Evolutionary conservation across 2,113 vertebrate genomes (phyloP), one percentile per base, ranked within the genome.

Genomic region (Vireo altiloquus): DNA sequence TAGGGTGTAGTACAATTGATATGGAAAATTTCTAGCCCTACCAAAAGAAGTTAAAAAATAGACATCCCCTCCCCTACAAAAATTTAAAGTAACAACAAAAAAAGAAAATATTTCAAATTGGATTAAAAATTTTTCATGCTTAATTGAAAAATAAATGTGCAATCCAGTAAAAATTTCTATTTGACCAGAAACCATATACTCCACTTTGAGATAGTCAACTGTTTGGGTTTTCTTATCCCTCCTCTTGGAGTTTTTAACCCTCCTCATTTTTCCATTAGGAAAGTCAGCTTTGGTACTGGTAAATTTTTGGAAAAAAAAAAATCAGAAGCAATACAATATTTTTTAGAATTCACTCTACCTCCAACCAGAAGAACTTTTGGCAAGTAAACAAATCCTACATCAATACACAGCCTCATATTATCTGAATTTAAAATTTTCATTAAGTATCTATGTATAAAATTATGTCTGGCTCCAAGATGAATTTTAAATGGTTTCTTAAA

Each of bases 51-150:
- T 20, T n/a, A 0, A 46, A 46, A 82, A 61, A 46, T 2, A 46
- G 13, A 40, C 15, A 64, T 8, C 2, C 4, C 2, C 5, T 46
- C 6, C 9, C 4, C 2, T 6, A 22, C 6, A 21, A 84, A 57
- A 42, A 42, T 22, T 18, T 40, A 3, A 9, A 80, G 11, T 19
- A 46, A 18, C 2, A 54, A 53, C 3, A 44, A 40, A 20, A 63
- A 24, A 14, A 11, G 1, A 61, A 57, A 50, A 11, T 27, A 53
- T 40, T 78, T 90, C 47, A 50, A 10, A 52, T 15, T 20, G 6
- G 8, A 6, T 66, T 52, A 30, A 63, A 61, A 28, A 3, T 3
- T 2, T 65, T 75, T 40, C n/a, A 52, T 28, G 6, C 9, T 40
- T 10, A 90, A 64, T 19, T 78, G 2, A n/a, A 64, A 54, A 50